Percentiles rank a stretch among this genome's conserved stretches.
phyloP scores from a whole-genome alignment of 2,888 invertebrate genomes.

The Lobophora halterata region DNA sequence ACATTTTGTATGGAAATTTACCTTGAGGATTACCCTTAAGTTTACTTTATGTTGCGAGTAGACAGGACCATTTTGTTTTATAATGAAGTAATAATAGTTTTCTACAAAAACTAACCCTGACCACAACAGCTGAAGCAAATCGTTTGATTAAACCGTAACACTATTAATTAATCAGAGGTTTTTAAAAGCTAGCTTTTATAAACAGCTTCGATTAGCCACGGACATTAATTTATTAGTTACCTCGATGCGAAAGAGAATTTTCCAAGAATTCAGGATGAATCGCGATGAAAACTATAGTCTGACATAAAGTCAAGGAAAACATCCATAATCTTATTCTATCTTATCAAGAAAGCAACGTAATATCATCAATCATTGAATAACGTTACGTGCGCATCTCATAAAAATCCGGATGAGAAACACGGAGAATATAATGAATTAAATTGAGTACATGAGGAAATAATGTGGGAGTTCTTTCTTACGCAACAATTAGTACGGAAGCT shows the following conservation, averaged over 20 bases:
- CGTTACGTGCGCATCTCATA: slow-evolving; percentile 17
- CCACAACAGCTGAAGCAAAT: slow-evolving; percentile 43
- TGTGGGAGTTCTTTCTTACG: slow-evolving; percentile 46
- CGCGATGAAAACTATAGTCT: background rate
- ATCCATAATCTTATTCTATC: slow-evolving; percentile 16
- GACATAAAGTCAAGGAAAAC: slow-evolving; percentile 9
- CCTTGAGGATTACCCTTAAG: too few species aligned
- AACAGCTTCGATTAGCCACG: slow-evolving; percentile 24
- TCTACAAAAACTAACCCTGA: slow-evolving; percentile 43
- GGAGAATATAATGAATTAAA: slow-evolving; percentile 28
- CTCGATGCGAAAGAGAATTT: slow-evolving; percentile 3
- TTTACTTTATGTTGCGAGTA: too few species aligned
- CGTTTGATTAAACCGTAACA: slow-evolving; percentile 37
- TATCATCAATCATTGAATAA: slow-evolving; percentile 18
- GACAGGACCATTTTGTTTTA: slow-evolving; percentile 2
- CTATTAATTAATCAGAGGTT: slow-evolving; percentile 30
- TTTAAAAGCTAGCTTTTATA: slow-evolving; percentile 30
- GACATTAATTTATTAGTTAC: slow-evolving; percentile 14
- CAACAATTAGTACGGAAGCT: slow-evolving; percentile 42
- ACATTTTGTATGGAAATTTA: too few species aligned
- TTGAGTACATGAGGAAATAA: slow-evolving; percentile 27
- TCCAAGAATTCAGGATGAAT: slow-evolving; percentile 5
- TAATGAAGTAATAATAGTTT: slow-evolving; percentile 33
- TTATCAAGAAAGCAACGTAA: slow-evolving; percentile 21
- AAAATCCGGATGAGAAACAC: slow-evolving; percentile 24